phyloP scores from a whole-genome alignment of 2,888 invertebrate species.

The Chalcosyrphus nemorum region DNA sequence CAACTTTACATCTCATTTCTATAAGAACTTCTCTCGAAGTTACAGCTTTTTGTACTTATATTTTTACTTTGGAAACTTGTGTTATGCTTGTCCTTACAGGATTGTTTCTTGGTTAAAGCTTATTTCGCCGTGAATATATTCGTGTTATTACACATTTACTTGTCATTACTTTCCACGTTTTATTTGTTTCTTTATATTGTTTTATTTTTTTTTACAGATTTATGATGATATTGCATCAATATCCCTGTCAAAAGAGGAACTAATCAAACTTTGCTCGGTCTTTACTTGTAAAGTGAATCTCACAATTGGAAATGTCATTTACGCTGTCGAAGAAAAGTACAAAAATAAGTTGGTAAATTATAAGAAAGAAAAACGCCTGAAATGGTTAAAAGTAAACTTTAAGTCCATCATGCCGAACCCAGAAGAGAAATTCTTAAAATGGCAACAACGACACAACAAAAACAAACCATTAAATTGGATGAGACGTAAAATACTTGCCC shows the following conservation, averaged over 20 bases:
- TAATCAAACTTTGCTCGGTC: not conserved
- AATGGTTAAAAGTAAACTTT: constrained; percentile 42
- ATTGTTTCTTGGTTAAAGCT: too few relatives aligned
- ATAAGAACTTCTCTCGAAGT: too few relatives aligned
- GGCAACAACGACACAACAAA: constrained; percentile 20
- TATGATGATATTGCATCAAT: constrained; percentile 53
- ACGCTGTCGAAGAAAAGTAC: constrained; percentile 57
- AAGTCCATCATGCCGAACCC: constrained; percentile 30
- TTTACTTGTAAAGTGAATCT: constrained; percentile 44
- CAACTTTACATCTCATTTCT: too few relatives aligned
- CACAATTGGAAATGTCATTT: constrained; percentile 26
- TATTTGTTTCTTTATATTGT: not conserved
- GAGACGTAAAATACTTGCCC: constrained; percentile 1
- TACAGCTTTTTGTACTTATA: too few relatives aligned
- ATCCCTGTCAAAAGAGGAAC: not conserved
- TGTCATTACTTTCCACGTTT: too few relatives aligned
- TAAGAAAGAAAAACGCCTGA: constrained; percentile 1
- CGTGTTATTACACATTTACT: too few relatives aligned
- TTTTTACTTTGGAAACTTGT: too few relatives aligned
- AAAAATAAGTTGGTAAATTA: constrained; percentile 38
- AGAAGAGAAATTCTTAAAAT: constrained; percentile 49
- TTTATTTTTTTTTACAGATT: constrained; percentile 14
- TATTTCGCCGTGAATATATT: too few relatives aligned
- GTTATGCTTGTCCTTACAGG: too few relatives aligned
- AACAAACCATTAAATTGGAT: constrained; percentile 7